These are phyloP conservation scores for Melolontha melolontha DNA, from an alignment of 2,888 invertebrate species.

Conservation along the genomic window DNA sequence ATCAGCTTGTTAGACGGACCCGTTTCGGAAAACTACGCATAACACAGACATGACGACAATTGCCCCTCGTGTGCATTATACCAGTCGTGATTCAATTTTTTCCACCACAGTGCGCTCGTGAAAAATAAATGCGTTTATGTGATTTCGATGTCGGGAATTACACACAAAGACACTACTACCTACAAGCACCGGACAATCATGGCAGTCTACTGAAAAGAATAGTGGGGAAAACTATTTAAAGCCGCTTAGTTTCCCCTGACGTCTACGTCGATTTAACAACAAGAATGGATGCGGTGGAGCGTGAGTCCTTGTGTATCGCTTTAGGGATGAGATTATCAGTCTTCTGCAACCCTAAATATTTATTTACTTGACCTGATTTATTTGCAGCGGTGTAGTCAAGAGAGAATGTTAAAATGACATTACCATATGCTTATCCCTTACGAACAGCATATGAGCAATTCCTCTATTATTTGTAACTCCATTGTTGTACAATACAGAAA, in stretches of 20 bases:
- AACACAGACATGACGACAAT: conserved; percentile 15
- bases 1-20: conserved; percentile 29
- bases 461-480: too few species aligned
- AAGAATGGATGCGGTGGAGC: conserved; percentile 46
- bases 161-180: too few species aligned
- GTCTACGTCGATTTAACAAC: conserved; percentile 42
- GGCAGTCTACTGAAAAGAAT: too few species aligned
- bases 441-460: too few species aligned
- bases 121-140: conserved; percentile 15
- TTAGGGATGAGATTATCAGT: conserved; percentile 46
- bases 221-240: conserved; percentile 41
- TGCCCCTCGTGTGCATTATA: conserved; percentile 10
- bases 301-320: conserved; percentile 42
- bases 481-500: too few species aligned
- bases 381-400: conserved; percentile 6
- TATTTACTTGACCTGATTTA: conserved; percentile 40
- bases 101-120: conserved; percentile 3
- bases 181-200: conserved; percentile 20
- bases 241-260: conserved; percentile 40
- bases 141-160: too few species aligned
- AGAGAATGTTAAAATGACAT: not conserved
- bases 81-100: conserved; percentile 6
- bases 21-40: not conserved
- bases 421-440: conserved; percentile 15
- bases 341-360: conserved; percentile 45